Conservation (phyloP, 2,888 invertebrate genomes). For the Xestia sexstrigata region DNA sequence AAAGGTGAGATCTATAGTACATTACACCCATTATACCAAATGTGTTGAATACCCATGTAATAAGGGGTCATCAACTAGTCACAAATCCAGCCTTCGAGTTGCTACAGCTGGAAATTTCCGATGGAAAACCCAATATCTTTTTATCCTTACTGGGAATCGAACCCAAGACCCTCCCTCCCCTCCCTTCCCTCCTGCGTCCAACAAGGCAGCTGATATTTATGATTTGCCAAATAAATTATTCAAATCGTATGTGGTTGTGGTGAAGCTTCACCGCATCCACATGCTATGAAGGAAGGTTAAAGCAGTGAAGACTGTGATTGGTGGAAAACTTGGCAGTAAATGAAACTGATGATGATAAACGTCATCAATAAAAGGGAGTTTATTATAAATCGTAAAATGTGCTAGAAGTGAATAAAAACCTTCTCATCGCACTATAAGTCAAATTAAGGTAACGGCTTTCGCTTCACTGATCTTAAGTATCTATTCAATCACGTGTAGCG, state of each 20-base stretch:
- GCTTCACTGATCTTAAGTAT: constrained; percentile 46
- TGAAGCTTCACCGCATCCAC: not conserved
- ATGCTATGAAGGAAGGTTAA: not conserved
- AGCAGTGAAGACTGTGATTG: not conserved
- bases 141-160: not conserved
- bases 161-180: too few relatives aligned
- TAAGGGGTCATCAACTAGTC: not conserved
- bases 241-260: not conserved
- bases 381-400: not conserved
- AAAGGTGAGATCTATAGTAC: not conserved
- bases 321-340: too few relatives aligned
- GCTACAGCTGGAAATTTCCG: not conserved
- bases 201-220: not conserved
- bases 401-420: not conserved
- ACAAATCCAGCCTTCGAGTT: not conserved
- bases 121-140: not conserved
- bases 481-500: constrained; percentile 31
- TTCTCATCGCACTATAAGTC: constrained; percentile 19
- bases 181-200: not conserved
- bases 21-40: not conserved
- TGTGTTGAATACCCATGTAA: not conserved
- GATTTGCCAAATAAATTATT: not conserved
- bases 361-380: not conserved
- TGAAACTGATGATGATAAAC: not conserved
- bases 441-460: constrained; percentile 49